Evolutionary conservation across 92 coral and sea anemone species (phyloP).

Genomic region (Phenganax marumi): DNA sequence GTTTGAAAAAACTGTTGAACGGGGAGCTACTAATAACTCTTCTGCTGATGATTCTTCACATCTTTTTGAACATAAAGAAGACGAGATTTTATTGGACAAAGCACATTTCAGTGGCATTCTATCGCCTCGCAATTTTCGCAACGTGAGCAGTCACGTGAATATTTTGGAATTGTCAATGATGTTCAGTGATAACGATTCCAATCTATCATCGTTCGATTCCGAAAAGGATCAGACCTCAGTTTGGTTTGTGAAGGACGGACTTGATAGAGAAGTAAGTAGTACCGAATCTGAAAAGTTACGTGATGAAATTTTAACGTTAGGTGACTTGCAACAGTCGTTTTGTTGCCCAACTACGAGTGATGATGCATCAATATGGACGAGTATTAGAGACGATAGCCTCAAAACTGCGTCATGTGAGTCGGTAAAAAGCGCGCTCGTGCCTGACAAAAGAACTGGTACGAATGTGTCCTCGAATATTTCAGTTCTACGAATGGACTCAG

Average conservation of each 20-base stretch:
- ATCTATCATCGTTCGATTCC: not conserved
- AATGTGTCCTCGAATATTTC: not conserved
- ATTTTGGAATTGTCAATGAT: constrained; percentile 27
- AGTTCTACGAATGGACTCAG: not conserved
- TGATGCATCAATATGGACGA: not conserved
- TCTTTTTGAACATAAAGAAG: not conserved
- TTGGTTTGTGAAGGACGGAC: not conserved
- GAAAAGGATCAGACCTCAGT: not conserved
- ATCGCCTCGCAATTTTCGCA: not conserved
- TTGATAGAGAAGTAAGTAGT: not conserved
- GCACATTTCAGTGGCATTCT: constrained; percentile 2
- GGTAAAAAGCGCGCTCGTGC: not conserved
- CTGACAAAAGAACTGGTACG: not conserved
- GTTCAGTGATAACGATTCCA: constrained; percentile 20
- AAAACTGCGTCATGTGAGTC: not conserved
- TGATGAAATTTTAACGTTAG: not conserved
- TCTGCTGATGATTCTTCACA: not conserved
- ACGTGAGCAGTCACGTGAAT: not conserved
- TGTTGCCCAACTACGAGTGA: not conserved
- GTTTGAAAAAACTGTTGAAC: not conserved
- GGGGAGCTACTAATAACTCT: not conserved
- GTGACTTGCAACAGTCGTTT: constrained; percentile 25
- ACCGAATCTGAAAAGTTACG: not conserved
- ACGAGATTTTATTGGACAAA: not conserved
- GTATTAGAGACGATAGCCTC: not conserved